Conservation (phyloP, 2,888 invertebrate species). For the Acrobasis consociella region DNA sequence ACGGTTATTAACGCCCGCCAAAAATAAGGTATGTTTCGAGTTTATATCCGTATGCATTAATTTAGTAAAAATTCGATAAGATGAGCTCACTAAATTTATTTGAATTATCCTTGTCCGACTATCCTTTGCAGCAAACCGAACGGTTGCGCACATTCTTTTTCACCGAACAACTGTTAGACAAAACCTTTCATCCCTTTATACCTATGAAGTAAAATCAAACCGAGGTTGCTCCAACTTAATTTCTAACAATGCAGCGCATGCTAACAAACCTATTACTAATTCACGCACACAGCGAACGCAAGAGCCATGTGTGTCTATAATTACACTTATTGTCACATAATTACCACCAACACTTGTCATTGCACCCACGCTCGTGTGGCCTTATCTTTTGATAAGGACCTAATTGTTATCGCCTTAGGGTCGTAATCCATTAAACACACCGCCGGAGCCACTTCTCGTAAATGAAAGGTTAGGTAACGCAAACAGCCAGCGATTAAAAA, state of each 20-base stretch:
- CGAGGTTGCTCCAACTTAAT: not conserved
- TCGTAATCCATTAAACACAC: constrained; percentile 33
- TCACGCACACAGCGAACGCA: constrained; percentile 45
- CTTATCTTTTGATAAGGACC: constrained; percentile 41
- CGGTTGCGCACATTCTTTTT: too few species aligned
- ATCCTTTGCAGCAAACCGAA: too few species aligned
- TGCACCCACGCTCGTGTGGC: constrained; percentile 62
- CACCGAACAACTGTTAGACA: too few species aligned
- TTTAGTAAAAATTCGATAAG: too few species aligned
- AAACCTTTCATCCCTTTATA: too few species aligned
- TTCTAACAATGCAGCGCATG: constrained; percentile 44
- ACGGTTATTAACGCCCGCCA: too few species aligned
- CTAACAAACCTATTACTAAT: constrained; percentile 66
- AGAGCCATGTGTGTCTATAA: constrained; percentile 52
- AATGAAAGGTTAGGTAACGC: constrained; percentile 23
- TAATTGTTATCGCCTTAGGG: constrained; percentile 40
- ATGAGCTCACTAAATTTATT: too few species aligned
- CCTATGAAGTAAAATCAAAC: not conserved
- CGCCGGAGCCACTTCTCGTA: constrained; percentile 28
- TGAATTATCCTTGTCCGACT: too few species aligned
- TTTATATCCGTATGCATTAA: too few species aligned
- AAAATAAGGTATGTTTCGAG: too few species aligned
- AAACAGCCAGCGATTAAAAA: constrained; percentile 21
- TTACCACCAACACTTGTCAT: constrained; percentile 72
- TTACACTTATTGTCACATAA: constrained; percentile 78